Evolutionary conservation across 2,797 vertebrate species (phyloP).

Genomic region (Erpetoichthys calabaricus): DNA sequence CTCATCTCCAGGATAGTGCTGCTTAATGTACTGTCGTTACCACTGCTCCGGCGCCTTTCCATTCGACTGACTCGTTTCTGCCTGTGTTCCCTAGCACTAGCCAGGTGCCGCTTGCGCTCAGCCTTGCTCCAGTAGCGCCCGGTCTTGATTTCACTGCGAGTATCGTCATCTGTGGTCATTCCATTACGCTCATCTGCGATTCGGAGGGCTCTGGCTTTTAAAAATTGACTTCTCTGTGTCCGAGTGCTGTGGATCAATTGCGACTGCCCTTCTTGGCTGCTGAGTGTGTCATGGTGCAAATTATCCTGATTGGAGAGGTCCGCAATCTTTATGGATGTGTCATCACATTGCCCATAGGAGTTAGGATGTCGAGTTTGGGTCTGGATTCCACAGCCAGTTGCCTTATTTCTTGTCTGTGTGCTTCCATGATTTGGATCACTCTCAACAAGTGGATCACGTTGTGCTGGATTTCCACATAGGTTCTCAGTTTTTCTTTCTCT

Average conservation of each 20-base stretch:
- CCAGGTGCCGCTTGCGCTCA: constrained; percentile 51
- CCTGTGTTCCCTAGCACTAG: constrained; percentile 39
- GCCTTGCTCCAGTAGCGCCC: constrained; percentile 56
- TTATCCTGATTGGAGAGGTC: too few species aligned
- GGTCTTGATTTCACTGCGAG: constrained; percentile 35
- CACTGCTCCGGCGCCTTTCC: neutral
- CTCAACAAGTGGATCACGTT: too few species aligned
- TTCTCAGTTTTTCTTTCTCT: too few species aligned
- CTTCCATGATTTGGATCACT: too few species aligned
- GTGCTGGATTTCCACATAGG: too few species aligned
- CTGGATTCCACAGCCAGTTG: too few species aligned
- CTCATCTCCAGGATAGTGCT: constrained; percentile 48
- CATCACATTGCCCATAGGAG: too few species aligned
- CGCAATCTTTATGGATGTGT: too few species aligned
- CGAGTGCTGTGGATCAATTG: constrained; percentile 12
- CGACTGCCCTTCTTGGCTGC: neutral
- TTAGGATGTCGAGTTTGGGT: too few species aligned
- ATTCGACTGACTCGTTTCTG: constrained; percentile 23
- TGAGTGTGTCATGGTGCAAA: too few species aligned
- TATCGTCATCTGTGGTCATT: constrained; percentile 56
- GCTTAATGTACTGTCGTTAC: constrained; percentile 10
- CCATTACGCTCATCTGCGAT: constrained; percentile 45
- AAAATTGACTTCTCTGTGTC: constrained; percentile 41
- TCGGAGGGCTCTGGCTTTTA: constrained; percentile 47
- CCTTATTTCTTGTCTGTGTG: too few species aligned